phyloP scores from a whole-genome alignment of 2,113 vertebrate species.

The human region DNA sequence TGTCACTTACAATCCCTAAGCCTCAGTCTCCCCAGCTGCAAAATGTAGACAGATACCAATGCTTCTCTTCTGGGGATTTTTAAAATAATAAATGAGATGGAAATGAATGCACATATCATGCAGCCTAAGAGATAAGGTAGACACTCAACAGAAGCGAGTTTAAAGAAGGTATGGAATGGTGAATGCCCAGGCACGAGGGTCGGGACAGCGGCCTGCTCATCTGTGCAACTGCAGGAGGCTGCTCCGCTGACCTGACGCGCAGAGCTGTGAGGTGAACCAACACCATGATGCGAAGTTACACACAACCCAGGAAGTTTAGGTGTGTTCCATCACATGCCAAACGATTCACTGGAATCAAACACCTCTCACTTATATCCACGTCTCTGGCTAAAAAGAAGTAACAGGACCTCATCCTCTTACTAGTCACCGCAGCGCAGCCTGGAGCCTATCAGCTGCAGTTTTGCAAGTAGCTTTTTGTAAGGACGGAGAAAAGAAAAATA shows the following conservation, averaged over 20 bases:
- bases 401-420: too few species aligned
- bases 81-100: background rate
- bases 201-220: too few species aligned
- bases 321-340: too few species aligned
- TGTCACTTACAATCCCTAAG: too few species aligned
- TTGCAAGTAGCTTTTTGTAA: background rate
- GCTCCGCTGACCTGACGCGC: background rate
- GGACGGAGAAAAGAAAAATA: background rate
- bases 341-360: background rate
- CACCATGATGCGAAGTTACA: fast-evolving
- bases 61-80: background rate
- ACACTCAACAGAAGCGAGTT: background rate
- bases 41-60: background rate
- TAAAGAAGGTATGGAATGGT: background rate
- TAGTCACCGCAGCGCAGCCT: too few species aligned
- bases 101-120: fast-evolving
- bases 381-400: background rate
- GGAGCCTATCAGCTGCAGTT: background rate
- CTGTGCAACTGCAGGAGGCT: too few species aligned
- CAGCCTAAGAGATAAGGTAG: background rate
- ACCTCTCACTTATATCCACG: background rate
- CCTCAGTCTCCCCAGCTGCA: background rate
- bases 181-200: background rate
- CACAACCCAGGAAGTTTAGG: fast-evolving
- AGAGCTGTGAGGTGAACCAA: background rate